Conservation (phyloP, 2,888 invertebrate genomes). For the Actias luna region DNA sequence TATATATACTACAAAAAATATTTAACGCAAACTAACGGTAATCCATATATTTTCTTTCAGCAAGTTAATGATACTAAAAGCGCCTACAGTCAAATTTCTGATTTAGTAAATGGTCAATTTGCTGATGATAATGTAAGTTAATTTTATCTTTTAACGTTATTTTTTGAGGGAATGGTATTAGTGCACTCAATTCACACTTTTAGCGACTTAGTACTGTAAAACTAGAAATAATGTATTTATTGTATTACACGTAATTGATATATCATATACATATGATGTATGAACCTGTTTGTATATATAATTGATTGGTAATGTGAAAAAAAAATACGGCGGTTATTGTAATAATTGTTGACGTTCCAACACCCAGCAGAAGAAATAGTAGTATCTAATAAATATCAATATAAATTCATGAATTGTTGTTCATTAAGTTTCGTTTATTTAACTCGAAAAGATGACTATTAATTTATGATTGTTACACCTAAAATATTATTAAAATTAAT, state of each 20-base stretch:
- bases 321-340: no score
- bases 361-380: no score
- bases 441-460: no score
- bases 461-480: no score
- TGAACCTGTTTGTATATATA: background rate
- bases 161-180: background rate
- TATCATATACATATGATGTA: background rate
- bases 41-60: constrained; percentile 34
- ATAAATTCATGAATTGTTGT: no score
- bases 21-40: constrained; percentile 2
- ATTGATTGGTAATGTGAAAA: background rate
- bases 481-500: background rate
- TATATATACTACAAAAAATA: background rate
- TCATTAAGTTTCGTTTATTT: no score
- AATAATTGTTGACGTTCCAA: no score
- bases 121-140: constrained; percentile 67
- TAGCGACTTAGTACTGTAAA: background rate
- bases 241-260: background rate
- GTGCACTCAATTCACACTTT: background rate
- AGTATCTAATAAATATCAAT: background rate
- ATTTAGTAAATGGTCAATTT: constrained; percentile 68
- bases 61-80: constrained; percentile 79
- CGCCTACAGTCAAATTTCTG: constrained; percentile 72
- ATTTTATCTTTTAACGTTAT: background rate
- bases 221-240: background rate